Base-by-base conservation (phyloP, 1,140 invertebrate genomes). In the Notospermus geniculatus region DNA sequence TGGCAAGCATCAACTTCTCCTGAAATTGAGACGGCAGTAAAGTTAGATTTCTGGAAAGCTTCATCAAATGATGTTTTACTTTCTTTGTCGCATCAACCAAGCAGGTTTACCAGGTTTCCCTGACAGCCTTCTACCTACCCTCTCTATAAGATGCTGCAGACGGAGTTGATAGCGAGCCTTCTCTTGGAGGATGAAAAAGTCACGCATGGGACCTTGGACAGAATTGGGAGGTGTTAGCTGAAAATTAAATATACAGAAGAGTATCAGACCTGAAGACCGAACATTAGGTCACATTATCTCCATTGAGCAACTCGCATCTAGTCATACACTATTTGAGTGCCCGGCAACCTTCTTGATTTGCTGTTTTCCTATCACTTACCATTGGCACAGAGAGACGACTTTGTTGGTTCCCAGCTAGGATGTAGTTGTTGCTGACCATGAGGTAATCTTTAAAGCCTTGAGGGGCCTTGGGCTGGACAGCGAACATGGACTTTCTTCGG, bases 371-470 rank as follows among this genome's bases (percentile, higher is more conserved):
- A 7, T 36, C 22, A 72, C 75, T 69, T 65, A 81, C 79, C 68
- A 87, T 86, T 0, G 91, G 90, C 23, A 91, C 88, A 64, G 85
- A 84, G 1, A 86, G 71, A 15, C 83, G 79, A 32, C 89, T 88
- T 54, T 88, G 88, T 15, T 88, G 86, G 73, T 91, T 95, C 17
- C 88, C 87, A 54, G 91, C 89, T 15, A 97, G 82, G 0, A 95
- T 89, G 79, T 98, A 98, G 0, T 92, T 92, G 76, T 91, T 91
- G 1, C 91, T 87, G 75, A 95, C 96, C 87, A 98, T 90, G 54
- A 97, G 79, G 78, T 97, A 98, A 77, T 97, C 93, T 71, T 96
- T 95, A 76, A 95, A 97, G 36, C 93, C 93, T 75, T 94, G 91
- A 11, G 95, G 94, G 41, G 93, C 91, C 81, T 96, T 95, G 0